Evolutionary conservation across 1,140 invertebrate genomes (phyloP), one percentile per base, ranked within the genome.

Genomic region (Sminthurinus signatus): DNA sequence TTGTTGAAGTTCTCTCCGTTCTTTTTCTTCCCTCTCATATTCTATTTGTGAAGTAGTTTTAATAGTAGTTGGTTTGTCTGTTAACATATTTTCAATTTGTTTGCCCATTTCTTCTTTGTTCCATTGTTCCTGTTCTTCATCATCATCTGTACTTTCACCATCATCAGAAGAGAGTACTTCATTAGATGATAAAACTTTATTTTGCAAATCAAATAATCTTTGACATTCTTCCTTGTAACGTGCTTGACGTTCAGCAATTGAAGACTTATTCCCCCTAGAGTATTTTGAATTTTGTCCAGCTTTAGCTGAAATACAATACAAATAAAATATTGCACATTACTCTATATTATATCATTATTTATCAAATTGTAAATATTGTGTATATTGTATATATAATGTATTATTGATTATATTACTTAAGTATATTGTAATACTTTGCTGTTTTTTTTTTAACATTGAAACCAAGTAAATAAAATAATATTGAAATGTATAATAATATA

Each of bases 51-150:
- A 88, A 15, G 89, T 91, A 1, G 91, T 94, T 75, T 98, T 98
- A 75, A 97, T 97, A 75, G 97, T 98, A 1, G 91, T 86, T n/a
- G n/a, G n/a, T n/a, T n/a, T n/a, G n/a, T n/a, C n/a, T n/a, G n/a
- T n/a, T 21, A 98, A 78, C 91, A 99, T 98, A 74, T 94, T 98
- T 78, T 99, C 96, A 43, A 99, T 86, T 77, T 98, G 97, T 76
- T 93, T 94, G n/a, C 89, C 95, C 88, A 98, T 93, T 77, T 99
- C 96, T 75, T 99, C 96, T 72, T 98, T 88, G 73, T 98, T 95
- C 0, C 91, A 95, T 75, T 92, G 91, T 76, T 97, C 86, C 8
- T 69, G 68, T 32, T 74, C 73, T 51, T 74, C 72, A 15, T 74
- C 73, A 71, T 86, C 84, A 71, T 86, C 84, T 57, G 85, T 80